Evolutionary conservation across 2,888 invertebrate genomes (phyloP).

Genomic region (Actias luna): DNA sequence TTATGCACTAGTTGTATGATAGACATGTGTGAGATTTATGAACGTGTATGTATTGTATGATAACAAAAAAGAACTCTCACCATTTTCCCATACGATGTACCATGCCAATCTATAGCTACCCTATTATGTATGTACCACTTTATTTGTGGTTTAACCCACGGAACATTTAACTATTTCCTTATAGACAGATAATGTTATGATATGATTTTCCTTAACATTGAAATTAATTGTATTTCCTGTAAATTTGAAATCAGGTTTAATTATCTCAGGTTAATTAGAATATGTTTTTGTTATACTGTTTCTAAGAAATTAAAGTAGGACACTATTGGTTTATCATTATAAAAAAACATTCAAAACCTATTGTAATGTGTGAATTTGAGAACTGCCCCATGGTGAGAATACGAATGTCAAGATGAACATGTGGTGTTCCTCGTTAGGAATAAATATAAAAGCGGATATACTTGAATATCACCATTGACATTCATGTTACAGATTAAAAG

Average conservation of each 20-base stretch:
- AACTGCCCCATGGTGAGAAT: too few relatives aligned
- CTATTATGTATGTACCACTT: background rate
- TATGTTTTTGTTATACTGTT: too few relatives aligned
- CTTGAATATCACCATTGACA: too few relatives aligned
- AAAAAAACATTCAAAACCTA: too few relatives aligned
- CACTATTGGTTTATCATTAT: background rate
- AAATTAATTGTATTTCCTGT: background rate
- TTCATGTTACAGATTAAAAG: too few relatives aligned
- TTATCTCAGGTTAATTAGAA: too few relatives aligned
- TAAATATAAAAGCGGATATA: too few relatives aligned
- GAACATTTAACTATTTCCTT: slow-evolving; percentile 2
- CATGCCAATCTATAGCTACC: background rate
- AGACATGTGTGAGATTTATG: background rate
- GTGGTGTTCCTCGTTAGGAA: too few relatives aligned
- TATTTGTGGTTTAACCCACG: background rate
- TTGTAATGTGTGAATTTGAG: too few relatives aligned
- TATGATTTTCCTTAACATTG: slow-evolving; percentile 3
- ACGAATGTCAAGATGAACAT: too few relatives aligned
- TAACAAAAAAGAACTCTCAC: background rate
- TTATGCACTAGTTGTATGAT: background rate
- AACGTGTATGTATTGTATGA: background rate
- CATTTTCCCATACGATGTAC: background rate
- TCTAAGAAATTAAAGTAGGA: background rate
- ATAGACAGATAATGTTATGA: background rate
- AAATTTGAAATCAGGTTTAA: background rate